phyloP scores from a whole-genome alignment of 2,888 invertebrate species.

The Drosophila tripunctata region DNA sequence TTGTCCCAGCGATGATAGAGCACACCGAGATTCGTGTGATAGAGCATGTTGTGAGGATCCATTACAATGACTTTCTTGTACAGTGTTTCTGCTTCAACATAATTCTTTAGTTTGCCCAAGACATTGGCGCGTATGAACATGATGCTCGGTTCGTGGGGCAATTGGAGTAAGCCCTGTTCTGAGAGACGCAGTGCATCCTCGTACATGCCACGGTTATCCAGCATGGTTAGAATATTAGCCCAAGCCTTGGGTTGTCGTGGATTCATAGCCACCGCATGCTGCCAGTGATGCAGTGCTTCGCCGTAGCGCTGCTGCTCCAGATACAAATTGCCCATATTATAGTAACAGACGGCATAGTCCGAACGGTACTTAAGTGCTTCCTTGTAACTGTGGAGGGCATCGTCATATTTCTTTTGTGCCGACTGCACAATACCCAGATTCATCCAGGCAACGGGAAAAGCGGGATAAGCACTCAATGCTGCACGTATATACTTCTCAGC shows the following conservation, averaged over 20 bases:
- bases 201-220: conserved; percentile 90
- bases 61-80: conserved; percentile 91
- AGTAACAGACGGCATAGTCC: conserved; percentile 96
- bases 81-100: conserved; percentile 91
- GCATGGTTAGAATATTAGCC: conserved; percentile 94
- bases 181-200: conserved; percentile 90
- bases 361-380: conserved; percentile 91
- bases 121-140: conserved; percentile 95
- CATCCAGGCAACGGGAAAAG: conserved; percentile 99
- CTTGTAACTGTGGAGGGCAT: conserved; percentile 91
- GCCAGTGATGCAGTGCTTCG: conserved; percentile 92
- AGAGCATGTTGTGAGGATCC: conserved; percentile 90
- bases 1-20: conserved; percentile 97
- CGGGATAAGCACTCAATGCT: conserved; percentile 88
- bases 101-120: conserved; percentile 92
- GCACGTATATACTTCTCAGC: conserved; percentile 92
- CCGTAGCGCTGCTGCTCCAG: conserved; percentile 90
- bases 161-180: conserved; percentile 87
- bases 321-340: conserved; percentile 97
- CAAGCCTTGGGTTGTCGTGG: conserved; percentile 93
- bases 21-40: conserved; percentile 95
- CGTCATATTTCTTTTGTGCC: conserved; percentile 87
- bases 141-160: conserved; percentile 91
- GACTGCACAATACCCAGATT: conserved; percentile 97
- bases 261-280: conserved; percentile 90